A percentile compares a stretch with the other conserved stretches of the same genome.
Conservation (phyloP, 2,797 vertebrate species). For the Mus caroli region DNA sequence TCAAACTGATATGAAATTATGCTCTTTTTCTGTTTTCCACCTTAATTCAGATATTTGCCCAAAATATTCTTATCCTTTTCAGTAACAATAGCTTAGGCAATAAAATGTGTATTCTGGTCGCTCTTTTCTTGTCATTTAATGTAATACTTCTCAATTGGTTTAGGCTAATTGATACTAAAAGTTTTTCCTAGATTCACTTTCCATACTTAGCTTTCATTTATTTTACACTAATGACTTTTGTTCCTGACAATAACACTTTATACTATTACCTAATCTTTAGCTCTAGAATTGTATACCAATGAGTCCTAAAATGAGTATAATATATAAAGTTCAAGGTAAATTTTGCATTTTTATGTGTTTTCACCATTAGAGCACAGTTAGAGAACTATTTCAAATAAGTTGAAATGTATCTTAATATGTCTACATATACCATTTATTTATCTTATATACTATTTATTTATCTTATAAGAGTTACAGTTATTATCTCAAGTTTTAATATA, state of each 20-base stretch:
- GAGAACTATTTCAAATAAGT: constrained; percentile 36
- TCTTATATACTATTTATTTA: constrained; percentile 14
- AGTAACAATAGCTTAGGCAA: background rate
- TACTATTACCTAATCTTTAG: background rate
- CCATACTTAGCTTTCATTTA: constrained; percentile 27
- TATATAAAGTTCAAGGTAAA: constrained; percentile 10
- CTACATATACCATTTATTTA: background rate
- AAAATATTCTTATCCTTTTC: constrained; percentile 34
- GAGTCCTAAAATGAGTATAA: constrained; percentile 20
- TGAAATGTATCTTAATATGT: constrained; percentile 23
- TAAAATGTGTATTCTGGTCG: background rate
- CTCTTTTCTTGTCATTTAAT: background rate
- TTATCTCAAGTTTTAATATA: constrained; percentile 13
- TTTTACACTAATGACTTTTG: background rate
- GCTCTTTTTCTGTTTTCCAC: background rate
- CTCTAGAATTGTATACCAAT: background rate
- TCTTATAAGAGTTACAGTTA: background rate
- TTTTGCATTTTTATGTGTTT: constrained; percentile 9
- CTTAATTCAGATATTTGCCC: background rate
- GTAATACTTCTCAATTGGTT: background rate
- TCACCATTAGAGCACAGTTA: background rate
- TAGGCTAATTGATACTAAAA: background rate
- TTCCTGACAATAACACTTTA: constrained; percentile 1
- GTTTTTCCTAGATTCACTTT: background rate
- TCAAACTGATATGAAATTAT: background rate